Percentiles rank a stretch among this genome's conserved stretches.
Evolutionary conservation across 1,140 invertebrate genomes (phyloP).

Genomic region (Drosophila albomicans): DNA sequence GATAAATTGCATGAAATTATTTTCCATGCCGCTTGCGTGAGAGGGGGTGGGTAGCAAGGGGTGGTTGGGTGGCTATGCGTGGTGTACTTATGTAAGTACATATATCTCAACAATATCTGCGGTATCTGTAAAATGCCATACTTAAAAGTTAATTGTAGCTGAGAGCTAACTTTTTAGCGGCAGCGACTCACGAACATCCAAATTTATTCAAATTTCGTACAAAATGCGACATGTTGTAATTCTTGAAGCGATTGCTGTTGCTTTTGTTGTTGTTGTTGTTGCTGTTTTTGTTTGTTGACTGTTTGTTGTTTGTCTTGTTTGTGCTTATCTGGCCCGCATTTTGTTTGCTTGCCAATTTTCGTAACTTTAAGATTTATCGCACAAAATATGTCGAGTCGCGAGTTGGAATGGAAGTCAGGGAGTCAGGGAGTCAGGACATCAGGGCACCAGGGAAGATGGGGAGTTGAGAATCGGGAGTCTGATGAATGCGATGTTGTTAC

Average conservation of each 20-base stretch:
- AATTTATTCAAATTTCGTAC: constrained; percentile 78
- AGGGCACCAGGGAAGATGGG: no score
- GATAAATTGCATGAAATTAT: constrained; percentile 84
- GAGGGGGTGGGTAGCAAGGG: neutral
- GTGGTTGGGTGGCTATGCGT: neutral
- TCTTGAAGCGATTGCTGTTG: constrained; percentile 52
- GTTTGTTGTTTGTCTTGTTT: constrained; percentile 38
- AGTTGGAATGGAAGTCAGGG: constrained; percentile 5
- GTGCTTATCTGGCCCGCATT: constrained; percentile 46
- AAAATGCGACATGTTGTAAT: constrained; percentile 80
- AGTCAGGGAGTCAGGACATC: neutral
- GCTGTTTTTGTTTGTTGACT: constrained; percentile 19
- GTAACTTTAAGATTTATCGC: constrained; percentile 67
- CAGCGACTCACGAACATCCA: constrained; percentile 55
- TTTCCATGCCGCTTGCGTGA: constrained; percentile 40
- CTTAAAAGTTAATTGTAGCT: constrained; percentile 84
- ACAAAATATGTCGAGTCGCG: constrained; percentile 9
- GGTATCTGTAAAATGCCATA: constrained; percentile 80
- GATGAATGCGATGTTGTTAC: constrained; percentile 54
- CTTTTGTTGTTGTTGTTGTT: constrained; percentile 39
- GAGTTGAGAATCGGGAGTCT: constrained; percentile 8
- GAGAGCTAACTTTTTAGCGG: constrained; percentile 59
- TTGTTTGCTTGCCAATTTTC: constrained; percentile 60
- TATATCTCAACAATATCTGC: constrained; percentile 68
- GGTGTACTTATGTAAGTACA: constrained; percentile 30